Percentiles rank a stretch among this genome's conserved stretches.
These are phyloP conservation scores for Glandiceps talaboti DNA, from an alignment of 53 echinoderm and acorn worm species.

Conservation along the genomic window DNA sequence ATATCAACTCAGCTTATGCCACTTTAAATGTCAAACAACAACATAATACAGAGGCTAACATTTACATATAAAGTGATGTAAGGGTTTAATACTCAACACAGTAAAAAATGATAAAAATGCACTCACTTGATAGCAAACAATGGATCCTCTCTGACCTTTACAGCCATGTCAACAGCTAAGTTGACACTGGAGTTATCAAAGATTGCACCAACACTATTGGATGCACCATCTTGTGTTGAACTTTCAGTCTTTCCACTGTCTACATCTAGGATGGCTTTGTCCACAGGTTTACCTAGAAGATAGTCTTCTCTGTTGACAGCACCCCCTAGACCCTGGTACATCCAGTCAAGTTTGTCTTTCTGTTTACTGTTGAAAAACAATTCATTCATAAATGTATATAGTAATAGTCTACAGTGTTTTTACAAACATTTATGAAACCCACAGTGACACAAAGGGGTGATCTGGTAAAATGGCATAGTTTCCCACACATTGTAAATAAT, in stretches of 20 bases:
- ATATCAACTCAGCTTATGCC: too few relatives aligned
- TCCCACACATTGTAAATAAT: too few relatives aligned
- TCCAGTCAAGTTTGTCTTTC: constrained; percentile 79
- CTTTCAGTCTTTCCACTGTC: constrained; percentile 18
- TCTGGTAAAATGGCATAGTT: too few relatives aligned
- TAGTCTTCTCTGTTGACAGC: constrained; percentile 77
- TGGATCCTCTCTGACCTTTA: constrained; percentile 83
- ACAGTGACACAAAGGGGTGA: too few relatives aligned
- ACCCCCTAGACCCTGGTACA: constrained; percentile 67
- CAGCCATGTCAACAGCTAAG: constrained; percentile 55
- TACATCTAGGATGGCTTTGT: constrained; percentile 53
- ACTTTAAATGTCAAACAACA: too few relatives aligned
- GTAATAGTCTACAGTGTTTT: too few relatives aligned
- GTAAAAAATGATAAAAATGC: too few relatives aligned
- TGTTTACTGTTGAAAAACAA: constrained; percentile 34
- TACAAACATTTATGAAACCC: too few relatives aligned
- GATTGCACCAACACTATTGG: constrained; percentile 26
- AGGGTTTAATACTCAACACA: too few relatives aligned
- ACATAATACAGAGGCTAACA: too few relatives aligned
- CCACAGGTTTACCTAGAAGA: constrained; percentile 82
- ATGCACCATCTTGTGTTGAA: constrained; percentile 5
- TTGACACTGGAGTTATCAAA: constrained; percentile 18
- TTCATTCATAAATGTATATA: too few relatives aligned
- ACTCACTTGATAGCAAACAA: constrained; percentile 97
- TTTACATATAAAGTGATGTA: too few relatives aligned